Evolutionary conservation across 1,140 invertebrate genomes (phyloP).

Genomic region (Ericerus pela): DNA sequence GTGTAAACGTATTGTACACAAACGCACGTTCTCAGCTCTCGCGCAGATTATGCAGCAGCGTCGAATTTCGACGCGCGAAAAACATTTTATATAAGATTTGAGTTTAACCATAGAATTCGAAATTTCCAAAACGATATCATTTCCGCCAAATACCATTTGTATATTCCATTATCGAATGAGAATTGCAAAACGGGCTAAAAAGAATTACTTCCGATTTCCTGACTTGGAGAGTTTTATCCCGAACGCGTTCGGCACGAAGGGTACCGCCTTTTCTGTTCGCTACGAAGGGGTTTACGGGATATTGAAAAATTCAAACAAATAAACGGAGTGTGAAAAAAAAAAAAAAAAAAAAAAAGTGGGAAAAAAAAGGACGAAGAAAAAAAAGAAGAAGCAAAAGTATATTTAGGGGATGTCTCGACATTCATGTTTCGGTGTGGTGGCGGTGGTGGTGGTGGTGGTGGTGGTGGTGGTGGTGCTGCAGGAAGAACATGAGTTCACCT

Average conservation of each 20-base stretch:
- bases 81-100: conserved; percentile 9
- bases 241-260: neutral
- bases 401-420: too few species aligned
- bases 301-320: conserved; percentile 11
- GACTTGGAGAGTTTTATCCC: conserved; percentile 4
- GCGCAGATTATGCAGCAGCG: too few species aligned
- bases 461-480: too few species aligned
- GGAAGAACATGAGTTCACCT: conserved; percentile 9
- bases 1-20: too few species aligned
- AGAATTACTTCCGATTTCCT: conserved; percentile 12
- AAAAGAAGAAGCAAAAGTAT: too few species aligned
- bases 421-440: too few species aligned
- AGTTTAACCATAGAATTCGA: conserved; percentile 5
- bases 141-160: conserved; percentile 8
- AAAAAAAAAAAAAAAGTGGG: too few species aligned
- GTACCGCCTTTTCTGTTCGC: neutral
- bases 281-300: neutral
- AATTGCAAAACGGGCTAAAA: conserved; percentile 11
- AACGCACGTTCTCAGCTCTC: too few species aligned
- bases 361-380: too few species aligned
- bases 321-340: too few species aligned
- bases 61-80: too few species aligned
- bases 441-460: too few species aligned
- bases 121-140: conserved; percentile 10
- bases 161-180: conserved; percentile 10